Evolutionary conservation across 64 coral and sea anemone species (phyloP), one percentile per base, ranked within the genome.

Genomic region (Stylophora pistillata): DNA sequence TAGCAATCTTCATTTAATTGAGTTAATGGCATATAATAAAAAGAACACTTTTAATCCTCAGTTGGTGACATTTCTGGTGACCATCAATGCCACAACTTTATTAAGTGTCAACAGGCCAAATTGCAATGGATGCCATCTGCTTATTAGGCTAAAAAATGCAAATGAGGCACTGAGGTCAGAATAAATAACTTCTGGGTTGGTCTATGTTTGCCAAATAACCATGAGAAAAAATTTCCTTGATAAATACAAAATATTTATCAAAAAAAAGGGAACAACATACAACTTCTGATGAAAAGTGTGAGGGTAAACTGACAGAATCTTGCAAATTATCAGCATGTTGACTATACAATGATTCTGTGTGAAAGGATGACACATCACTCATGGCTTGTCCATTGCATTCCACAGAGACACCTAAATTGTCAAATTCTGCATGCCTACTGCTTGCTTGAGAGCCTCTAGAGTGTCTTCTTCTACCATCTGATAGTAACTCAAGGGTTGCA

Each of bases 381-480:
- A 84, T 53, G 5, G 80, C 31, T 69, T 84, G 80, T 13, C 60
- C 62, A 54, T 70, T 21, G n/a, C 26, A 33, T 31, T 76, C 80
- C 80, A 52, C 32, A 69, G 80, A 84, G 15, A 84, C 20, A 26
- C 60, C 61, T 26, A 84, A 68, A 84, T 84, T 84, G 17, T 84
- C 62, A 70, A 69, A 54, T 54, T 21, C 20, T 68, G 62, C 2
- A 26, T 26, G 21, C 0, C 61, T 68, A 10, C 47, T 70, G 62
- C 53, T 70, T 53, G 33, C 26, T 37, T 84, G 80, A 0, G 33
- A 15, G 34, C 33, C 34, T 9, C 4, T 64, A 11, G 11, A 84
- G 28, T 27, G 25, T n/a, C 20, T 63, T 3, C 53, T 37, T 30
- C 58, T 64, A 20, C 15, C 53, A 34, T 69, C 80, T 84, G 33